Evolutionary conservation across 2,113 vertebrate species (phyloP).

Genomic region (Piaya cayana): DNA sequence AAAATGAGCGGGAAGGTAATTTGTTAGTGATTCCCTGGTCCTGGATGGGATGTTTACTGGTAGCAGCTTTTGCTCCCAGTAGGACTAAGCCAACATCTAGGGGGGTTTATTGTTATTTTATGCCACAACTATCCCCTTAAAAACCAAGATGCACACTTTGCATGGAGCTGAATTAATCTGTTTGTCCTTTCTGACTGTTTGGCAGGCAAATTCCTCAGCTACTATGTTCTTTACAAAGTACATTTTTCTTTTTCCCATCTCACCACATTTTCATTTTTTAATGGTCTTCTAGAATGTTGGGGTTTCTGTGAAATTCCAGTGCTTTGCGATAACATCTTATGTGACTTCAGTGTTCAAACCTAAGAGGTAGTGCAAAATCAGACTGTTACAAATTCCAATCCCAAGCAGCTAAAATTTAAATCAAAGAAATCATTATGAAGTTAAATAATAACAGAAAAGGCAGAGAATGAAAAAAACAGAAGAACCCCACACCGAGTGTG

Average conservation of each 20-base stretch:
- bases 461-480: neutral
- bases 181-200: constrained; percentile 5
- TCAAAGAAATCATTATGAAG: neutral
- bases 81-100: neutral
- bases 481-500: neutral
- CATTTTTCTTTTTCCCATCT: neutral
- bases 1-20: neutral
- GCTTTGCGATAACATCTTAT: neutral
- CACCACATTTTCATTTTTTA: neutral
- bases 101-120: neutral
- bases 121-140: neutral
- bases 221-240: neutral
- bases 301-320: neutral
- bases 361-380: neutral
- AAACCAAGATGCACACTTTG: neutral
- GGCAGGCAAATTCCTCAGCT: neutral
- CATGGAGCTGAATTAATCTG: neutral
- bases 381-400: neutral
- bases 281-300: neutral
- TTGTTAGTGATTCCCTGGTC: neutral
- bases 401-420: neutral
- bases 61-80: neutral
- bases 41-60: neutral
- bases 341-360: neutral
- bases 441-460: neutral